Evolutionary conservation across 2,113 vertebrate species (phyloP), one percentile per base, ranked within the genome.

Genomic region (Lathamus discolor): DNA sequence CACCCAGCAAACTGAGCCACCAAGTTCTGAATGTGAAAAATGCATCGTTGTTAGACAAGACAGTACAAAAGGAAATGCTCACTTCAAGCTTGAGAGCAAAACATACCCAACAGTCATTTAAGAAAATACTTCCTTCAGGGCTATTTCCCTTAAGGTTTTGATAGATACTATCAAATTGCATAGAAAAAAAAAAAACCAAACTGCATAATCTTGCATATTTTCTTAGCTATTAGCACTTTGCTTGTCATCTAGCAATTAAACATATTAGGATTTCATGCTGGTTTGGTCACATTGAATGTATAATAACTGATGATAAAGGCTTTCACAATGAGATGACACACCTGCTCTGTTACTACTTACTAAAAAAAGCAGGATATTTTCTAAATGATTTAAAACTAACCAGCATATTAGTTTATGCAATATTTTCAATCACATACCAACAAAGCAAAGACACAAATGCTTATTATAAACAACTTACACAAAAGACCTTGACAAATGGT

Each of bases 11-110:
- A 87, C 28, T 59, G 19, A 95, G 74, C 57, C 67, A 92, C 91
- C 52, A 80, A 52, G 93, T 88, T 55, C 39, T 76, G 44, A 94
- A 94, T 74, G 83, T 89, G 88, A 94, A 95, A 91, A 91, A 96
- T 83, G 80, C 39, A 8, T 1, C 2, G 74, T 62, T 74, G 57
- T 91, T 69, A 90, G 83, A 91, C 57, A 96, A 93, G 86, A 92
- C 67, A 85, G 52, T 22, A 46, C 69, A 63, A 79, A 84, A 95
- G 78, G 88, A 93, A 96, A 91, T 39, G 46, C 74, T 54, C 39
- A 29, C 51, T 90, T 78, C 18, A 84, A 72, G 49, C 22, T 37
- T 63, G 66, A 84, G 77, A 75, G 13, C 22, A 76, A 91, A 91
- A 70, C 28, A 35, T 0, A 2, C 84, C 52, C 70, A 93, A 62